Base-by-base conservation (phyloP, 2,113 vertebrate genomes). In the Daphoenositta chrysoptera region DNA sequence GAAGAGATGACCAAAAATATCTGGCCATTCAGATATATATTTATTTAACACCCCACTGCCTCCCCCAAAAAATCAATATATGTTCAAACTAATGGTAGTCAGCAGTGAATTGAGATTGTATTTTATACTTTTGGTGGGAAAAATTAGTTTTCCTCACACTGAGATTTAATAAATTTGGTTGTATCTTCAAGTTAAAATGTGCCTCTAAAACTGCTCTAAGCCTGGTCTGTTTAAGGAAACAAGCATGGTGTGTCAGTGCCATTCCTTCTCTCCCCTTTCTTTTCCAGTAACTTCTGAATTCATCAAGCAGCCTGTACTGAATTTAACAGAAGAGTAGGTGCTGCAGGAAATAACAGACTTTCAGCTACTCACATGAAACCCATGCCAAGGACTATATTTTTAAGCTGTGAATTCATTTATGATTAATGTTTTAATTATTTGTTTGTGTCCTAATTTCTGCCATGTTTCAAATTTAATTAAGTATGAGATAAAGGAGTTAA, bases 351-450 rank as follows among this genome's bases (percentile, higher is more conserved):
- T 78, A 79, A 64, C 73, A 72, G 51, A 42, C 69, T 82, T 82
- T 27, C 2, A 23, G 44, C 86, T 85, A 45, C 44, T 82, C 48
- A 17, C 26, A 4, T 66, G 56, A 90, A 82, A 66, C 84, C 73
- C 23, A 13, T 88, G 87, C 68, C 39, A 71, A 88, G 37, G 42
- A 79, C 45, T 19, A 0, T 81, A 13, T 57, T 72, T 82, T 89
- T 47, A 85, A 81, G 7, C 50, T 88, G 57, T 26, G 31, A 87
- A 58, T 75, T 73, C 1, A 24, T 78, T 92, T 90, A 51, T 87
- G 39, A 70, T 88, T 73, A 90, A 82, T 71, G 54, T n/a, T 91
- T 75, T 71, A 79, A 94, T 94, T 88, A 93, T 69, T 93, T 37
- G 27, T 65, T 87, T 78, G 56, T 47, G 47, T 75, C 30, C 45